phyloP scores from a whole-genome alignment of 2,113 vertebrate species.

The Vombatus ursinus region DNA sequence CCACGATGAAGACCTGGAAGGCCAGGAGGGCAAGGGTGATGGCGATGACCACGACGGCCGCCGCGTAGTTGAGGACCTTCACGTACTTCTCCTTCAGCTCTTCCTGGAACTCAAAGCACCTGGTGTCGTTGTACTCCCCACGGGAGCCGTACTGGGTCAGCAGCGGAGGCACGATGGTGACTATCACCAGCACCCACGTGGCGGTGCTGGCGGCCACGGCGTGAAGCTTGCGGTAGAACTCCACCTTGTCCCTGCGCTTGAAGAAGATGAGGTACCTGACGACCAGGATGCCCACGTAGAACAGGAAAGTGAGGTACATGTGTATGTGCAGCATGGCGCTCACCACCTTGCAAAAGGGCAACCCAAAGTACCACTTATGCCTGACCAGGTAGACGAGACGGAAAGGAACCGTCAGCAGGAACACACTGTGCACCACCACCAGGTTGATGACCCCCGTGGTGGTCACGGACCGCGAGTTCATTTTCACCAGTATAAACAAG shows the following conservation, averaged over 20 bases:
- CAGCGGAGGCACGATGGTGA: conserved; percentile 78
- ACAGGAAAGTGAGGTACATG: conserved; percentile 93
- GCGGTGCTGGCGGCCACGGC: conserved; percentile 82
- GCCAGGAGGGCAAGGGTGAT: conserved; percentile 78
- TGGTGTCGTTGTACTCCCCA: rapidly evolving
- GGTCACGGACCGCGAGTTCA: conserved; percentile 87
- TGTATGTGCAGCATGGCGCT: conserved; percentile 94
- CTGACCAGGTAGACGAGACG: conserved; percentile 87
- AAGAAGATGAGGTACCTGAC: conserved; percentile 88
- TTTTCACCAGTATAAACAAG: conserved; percentile 85
- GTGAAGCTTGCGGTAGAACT: conserved; percentile 86
- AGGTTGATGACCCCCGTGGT: conserved; percentile 91
- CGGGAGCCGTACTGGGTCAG: conserved; percentile 81
- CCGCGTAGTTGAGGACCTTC: conserved; percentile 84
- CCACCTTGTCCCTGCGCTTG: conserved; percentile 80
- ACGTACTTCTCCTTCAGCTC: not conserved
- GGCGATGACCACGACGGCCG: conserved; percentile 75
- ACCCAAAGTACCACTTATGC: conserved; percentile 76
- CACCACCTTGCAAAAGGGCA: conserved; percentile 84
- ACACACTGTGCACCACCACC: conserved; percentile 88
- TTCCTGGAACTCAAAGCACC: conserved; percentile 88
- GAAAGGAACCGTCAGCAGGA: conserved; percentile 93
- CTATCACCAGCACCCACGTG: conserved; percentile 85
- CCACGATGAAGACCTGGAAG: conserved; percentile 85
- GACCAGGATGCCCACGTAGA: conserved; percentile 90